Conservation (phyloP, 2,888 invertebrate species). For the Aphrophora alni region DNA sequence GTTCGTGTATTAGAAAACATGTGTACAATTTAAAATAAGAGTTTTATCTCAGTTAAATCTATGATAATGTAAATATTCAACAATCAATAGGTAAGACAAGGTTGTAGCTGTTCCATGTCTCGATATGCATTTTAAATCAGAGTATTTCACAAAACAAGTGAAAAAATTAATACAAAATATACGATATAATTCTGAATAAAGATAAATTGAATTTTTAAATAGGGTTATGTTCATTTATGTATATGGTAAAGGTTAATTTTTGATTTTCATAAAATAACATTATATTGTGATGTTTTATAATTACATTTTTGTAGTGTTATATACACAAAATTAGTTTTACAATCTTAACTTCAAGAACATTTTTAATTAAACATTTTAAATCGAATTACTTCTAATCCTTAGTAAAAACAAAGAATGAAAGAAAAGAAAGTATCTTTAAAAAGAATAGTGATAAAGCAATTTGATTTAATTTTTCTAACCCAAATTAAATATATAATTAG, state of each 20-base stretch:
- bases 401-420: too few species aligned
- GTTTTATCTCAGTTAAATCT: neutral
- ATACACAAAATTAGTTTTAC: neutral
- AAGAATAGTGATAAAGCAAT: neutral
- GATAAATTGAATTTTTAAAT: neutral
- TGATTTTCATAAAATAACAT: neutral
- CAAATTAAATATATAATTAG: neutral
- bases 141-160: neutral
- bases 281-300: neutral
- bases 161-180: neutral
- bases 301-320: neutral
- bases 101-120: neutral
- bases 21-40: neutral
- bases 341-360: neutral
- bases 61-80: conserved; percentile 3
- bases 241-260: neutral
- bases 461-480: neutral
- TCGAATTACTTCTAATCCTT: neutral
- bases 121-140: neutral
- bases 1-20: conserved; percentile 2
- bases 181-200: neutral
- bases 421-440: neutral
- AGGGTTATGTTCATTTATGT: neutral
- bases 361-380: neutral
- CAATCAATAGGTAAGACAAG: neutral